Evolutionary conservation across 1,140 invertebrate species (phyloP).

Genomic region (Anadara kagoshimensis): DNA sequence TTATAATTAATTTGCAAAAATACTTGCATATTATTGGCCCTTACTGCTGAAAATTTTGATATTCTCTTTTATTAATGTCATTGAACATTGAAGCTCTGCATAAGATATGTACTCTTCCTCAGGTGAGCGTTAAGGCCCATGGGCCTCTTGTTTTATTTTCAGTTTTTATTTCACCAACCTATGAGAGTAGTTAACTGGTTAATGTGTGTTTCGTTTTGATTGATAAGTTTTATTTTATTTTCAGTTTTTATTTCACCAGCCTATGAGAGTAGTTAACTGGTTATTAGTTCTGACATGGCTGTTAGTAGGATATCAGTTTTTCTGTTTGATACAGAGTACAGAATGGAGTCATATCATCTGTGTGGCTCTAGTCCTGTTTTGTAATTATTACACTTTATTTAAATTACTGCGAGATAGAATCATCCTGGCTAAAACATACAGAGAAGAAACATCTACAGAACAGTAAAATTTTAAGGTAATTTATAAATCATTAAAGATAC

Average conservation of each 20-base stretch:
- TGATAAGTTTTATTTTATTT: slow-evolving; percentile 78
- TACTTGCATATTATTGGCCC: no score
- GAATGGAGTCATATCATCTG: slow-evolving; percentile 95
- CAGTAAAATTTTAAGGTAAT: not conserved
- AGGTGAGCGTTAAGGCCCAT: no score
- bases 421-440: slow-evolving; percentile 78
- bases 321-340: slow-evolving; percentile 83
- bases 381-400: slow-evolving; percentile 93
- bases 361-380: slow-evolving; percentile 87
- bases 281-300: slow-evolving; percentile 84
- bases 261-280: slow-evolving; percentile 85
- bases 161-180: slow-evolving; percentile 92
- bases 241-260: slow-evolving; percentile 90
- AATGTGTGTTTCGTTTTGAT: slow-evolving; percentile 82
- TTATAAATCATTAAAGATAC: no score
- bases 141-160: no score
- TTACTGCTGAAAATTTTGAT: no score
- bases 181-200: slow-evolving; percentile 84
- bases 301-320: slow-evolving; percentile 85
- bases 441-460: slow-evolving; percentile 56
- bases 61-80: no score
- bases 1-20: no score
- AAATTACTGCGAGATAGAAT: slow-evolving; percentile 90
- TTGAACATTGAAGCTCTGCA: no score
- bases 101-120: no score